Conservation (phyloP, 2,888 invertebrate species). For the Luffia ferchaultella region DNA sequence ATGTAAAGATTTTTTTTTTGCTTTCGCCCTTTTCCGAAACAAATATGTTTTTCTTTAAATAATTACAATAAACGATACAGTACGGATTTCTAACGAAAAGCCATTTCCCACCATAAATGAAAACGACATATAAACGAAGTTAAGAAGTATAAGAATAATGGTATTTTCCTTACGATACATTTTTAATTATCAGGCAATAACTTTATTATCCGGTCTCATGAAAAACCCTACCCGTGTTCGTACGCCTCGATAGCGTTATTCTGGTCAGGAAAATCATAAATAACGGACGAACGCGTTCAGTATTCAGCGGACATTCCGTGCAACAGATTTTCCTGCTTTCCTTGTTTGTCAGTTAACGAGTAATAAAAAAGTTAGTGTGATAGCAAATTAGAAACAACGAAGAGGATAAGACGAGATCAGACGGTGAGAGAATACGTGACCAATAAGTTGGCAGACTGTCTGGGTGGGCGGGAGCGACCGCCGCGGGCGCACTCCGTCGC, state of each 20-base stretch:
- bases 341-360: conserved; percentile 47
- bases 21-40: too few relatives aligned
- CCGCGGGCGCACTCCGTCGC: background rate
- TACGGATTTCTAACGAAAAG: too few relatives aligned
- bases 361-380: conserved; percentile 52
- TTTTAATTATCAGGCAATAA: too few relatives aligned
- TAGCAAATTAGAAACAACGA: conserved; percentile 49
- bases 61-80: too few relatives aligned
- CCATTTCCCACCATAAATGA: too few relatives aligned
- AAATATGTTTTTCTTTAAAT: too few relatives aligned
- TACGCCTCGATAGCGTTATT: background rate
- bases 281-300: background rate
- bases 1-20: too few relatives aligned
- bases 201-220: too few relatives aligned
- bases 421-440: conserved; percentile 41
- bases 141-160: too few relatives aligned
- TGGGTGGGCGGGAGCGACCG: background rate
- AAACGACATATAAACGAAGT: too few relatives aligned
- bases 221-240: too few relatives aligned
- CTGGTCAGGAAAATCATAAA: background rate
- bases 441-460: conserved; percentile 26
- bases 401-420: conserved; percentile 25
- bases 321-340: conserved; percentile 18
- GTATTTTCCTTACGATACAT: too few relatives aligned
- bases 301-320: conserved; percentile 1